phyloP scores from a whole-genome alignment of 2,797 vertebrate genomes.

The Crocidura indochinensis region DNA sequence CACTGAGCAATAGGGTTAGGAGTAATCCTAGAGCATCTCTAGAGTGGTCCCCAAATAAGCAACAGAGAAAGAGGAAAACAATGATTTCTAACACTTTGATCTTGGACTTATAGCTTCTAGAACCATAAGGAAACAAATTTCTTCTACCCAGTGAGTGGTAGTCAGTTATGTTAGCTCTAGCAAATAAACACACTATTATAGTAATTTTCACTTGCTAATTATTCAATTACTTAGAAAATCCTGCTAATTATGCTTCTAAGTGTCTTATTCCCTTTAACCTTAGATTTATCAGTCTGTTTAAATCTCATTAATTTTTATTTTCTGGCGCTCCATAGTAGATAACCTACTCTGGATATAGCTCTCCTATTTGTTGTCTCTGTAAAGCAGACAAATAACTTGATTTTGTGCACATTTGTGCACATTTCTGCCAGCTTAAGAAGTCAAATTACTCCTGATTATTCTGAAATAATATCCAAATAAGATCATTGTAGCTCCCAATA shows the following conservation, averaged over 20 bases:
- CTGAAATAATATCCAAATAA: background rate
- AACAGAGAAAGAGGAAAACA: too few relatives aligned
- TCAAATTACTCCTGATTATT: background rate
- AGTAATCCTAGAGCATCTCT: background rate
- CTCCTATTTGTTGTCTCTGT: background rate
- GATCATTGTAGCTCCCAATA: background rate
- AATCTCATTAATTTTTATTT: background rate
- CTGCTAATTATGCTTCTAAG: background rate
- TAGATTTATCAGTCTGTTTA: background rate
- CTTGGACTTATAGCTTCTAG: background rate
- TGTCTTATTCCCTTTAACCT: background rate
- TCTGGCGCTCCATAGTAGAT: background rate
- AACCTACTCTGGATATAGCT: background rate
- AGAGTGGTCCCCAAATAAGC: too few relatives aligned
- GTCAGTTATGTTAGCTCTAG: background rate
- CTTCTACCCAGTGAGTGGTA: background rate
- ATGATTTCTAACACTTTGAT: too few relatives aligned
- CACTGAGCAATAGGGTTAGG: too few relatives aligned
- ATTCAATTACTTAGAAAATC: background rate
- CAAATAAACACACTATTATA: background rate
- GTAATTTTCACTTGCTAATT: background rate
- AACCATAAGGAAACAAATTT: background rate
- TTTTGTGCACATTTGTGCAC: background rate
- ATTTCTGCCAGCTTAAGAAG: background rate
- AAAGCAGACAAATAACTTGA: background rate